These are phyloP conservation scores for Atethmia centrago DNA, from an alignment of 2,888 invertebrate genomes.

Conservation along the genomic window DNA sequence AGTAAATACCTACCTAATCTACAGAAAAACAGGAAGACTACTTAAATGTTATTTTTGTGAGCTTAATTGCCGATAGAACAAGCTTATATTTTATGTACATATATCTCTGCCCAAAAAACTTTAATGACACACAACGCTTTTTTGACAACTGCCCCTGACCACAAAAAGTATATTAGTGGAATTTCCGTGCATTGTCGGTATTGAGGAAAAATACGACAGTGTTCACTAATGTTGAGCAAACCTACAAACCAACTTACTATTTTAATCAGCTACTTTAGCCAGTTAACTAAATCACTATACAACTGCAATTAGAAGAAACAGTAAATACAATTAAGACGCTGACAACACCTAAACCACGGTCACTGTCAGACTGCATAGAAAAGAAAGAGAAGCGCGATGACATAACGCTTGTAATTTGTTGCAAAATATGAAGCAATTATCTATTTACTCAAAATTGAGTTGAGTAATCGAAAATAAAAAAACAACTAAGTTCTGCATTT, in stretches of 20 bases:
- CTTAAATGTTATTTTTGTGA: background rate
- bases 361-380: too few species aligned
- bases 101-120: background rate
- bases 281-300: background rate
- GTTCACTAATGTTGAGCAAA: background rate
- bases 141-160: background rate
- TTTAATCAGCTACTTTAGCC: background rate
- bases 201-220: background rate
- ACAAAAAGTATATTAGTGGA: conserved; percentile 4
- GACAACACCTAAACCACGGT: too few species aligned
- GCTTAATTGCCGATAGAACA: background rate
- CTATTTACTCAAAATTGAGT: too few species aligned
- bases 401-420: too few species aligned
- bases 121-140: background rate
- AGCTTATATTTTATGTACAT: too few species aligned
- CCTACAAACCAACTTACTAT: background rate
- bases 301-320: background rate
- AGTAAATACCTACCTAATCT: too few species aligned
- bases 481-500: too few species aligned
- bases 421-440: too few species aligned
- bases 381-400: too few species aligned
- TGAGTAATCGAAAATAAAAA: too few species aligned
- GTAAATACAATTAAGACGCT: background rate
- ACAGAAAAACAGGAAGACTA: background rate
- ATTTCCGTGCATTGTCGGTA: background rate